Evolutionary conservation across 2,888 invertebrate species (phyloP).

Genomic region (Drosophila atroscutellata): DNA sequence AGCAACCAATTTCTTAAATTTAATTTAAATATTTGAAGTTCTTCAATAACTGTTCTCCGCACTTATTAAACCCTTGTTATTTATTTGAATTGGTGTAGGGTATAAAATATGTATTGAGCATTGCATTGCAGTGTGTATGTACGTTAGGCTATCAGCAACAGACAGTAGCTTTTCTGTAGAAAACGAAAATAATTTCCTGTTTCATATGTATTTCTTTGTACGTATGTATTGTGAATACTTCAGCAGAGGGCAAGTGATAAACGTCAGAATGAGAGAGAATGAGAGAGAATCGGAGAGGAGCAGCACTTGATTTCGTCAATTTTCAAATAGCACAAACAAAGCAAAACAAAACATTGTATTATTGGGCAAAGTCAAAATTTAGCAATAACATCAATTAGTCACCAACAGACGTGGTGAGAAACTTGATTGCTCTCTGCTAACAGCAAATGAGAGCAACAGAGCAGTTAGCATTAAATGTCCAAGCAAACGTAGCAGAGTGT

Average conservation of each 20-base stretch:
- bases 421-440: constrained; percentile 33
- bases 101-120: constrained; percentile 8
- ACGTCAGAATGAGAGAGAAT: not conserved
- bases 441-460: constrained; percentile 38
- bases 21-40: not conserved
- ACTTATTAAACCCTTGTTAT: not conserved
- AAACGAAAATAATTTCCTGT: constrained; percentile 71
- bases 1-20: not conserved
- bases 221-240: not conserved
- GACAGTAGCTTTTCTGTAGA: constrained; percentile 49
- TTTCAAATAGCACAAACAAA: constrained; percentile 22
- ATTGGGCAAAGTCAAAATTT: constrained; percentile 32
- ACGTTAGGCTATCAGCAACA: constrained; percentile 27
- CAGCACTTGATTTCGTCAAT: constrained; percentile 37
- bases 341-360: constrained; percentile 46
- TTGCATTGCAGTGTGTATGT: not conserved
- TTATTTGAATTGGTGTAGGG: not conserved
- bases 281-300: constrained; percentile 3
- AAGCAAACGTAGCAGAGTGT: constrained; percentile 7
- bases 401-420: constrained; percentile 46
- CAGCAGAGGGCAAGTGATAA: constrained; percentile 12
- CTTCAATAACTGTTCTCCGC: not conserved
- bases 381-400: constrained; percentile 58
- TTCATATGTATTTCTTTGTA: constrained; percentile 25
- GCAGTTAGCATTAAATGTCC: constrained; percentile 13